phyloP scores from a whole-genome alignment of 2,113 vertebrate genomes.

The Oostethus manadensis region DNA sequence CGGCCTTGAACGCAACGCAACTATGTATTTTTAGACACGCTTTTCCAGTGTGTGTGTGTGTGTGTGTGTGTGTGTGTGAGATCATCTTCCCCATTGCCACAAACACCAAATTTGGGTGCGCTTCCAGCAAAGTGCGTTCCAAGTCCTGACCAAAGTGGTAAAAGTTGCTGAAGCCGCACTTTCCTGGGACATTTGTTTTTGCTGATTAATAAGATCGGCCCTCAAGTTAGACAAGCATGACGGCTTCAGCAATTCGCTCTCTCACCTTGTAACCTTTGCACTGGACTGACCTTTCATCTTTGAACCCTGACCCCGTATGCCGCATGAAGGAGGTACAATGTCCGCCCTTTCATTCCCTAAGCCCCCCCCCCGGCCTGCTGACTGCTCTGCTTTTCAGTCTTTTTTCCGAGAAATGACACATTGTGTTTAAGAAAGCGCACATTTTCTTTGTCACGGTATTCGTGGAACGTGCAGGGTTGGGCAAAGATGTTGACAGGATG shows the following conservation, averaged over 20 bases:
- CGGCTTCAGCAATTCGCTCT: conserved; percentile 52
- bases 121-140: conserved; percentile 52
- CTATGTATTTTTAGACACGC: conserved; percentile 48
- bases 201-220: background rate
- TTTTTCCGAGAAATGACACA: conserved; percentile 63
- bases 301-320: conserved; percentile 67
- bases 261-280: conserved; percentile 64
- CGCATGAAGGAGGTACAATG: conserved; percentile 76
- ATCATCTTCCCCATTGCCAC: conserved; percentile 52
- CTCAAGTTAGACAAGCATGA: conserved; percentile 24
- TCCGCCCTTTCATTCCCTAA: conserved; percentile 66
- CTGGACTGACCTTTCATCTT: conserved; percentile 66
- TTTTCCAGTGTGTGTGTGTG: conserved; percentile 30
- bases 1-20: conserved; percentile 68
- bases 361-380: conserved; percentile 40
- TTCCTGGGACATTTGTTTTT: conserved; percentile 20
- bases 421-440: conserved; percentile 34
- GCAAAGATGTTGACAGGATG: conserved; percentile 17
- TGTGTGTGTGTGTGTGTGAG: conserved; percentile 1
- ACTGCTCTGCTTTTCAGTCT: conserved; percentile 63
- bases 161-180: conserved; percentile 40
- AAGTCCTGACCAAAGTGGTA: conserved; percentile 59
- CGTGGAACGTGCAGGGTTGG: conserved; percentile 4
- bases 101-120: conserved; percentile 59
- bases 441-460: conserved; percentile 26